Evolutionary conservation across 2,797 vertebrate species (phyloP).

Genomic region (Crenuchus spilurus): DNA sequence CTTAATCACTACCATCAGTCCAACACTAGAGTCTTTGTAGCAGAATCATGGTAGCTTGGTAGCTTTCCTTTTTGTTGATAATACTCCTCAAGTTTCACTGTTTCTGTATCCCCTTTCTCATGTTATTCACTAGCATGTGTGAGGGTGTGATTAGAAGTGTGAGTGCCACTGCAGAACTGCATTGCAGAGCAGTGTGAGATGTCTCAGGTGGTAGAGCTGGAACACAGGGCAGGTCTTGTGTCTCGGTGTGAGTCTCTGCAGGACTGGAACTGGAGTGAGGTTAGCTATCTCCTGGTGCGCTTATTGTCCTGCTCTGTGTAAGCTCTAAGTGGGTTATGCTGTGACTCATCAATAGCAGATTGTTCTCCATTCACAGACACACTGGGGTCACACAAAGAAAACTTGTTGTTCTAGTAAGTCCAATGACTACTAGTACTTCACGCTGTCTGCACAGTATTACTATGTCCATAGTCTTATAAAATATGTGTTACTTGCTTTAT

Average conservation of each 20-base stretch:
- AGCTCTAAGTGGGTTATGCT: slow-evolving; percentile 47
- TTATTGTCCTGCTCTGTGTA: slow-evolving; percentile 47
- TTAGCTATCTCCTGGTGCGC: slow-evolving; percentile 38
- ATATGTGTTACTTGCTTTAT: slow-evolving; percentile 5
- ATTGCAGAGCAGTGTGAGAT: slow-evolving; percentile 46
- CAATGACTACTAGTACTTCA: slow-evolving; percentile 39
- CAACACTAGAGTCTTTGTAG: too few relatives aligned
- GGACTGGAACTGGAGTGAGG: slow-evolving; percentile 2
- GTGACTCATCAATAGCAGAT: slow-evolving; percentile 67
- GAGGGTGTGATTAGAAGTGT: slow-evolving; percentile 7
- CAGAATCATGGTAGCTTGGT: too few relatives aligned
- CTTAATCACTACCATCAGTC: too few relatives aligned
- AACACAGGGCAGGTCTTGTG: slow-evolving; percentile 52
- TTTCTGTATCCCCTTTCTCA: not conserved
- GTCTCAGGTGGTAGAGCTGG: slow-evolving; percentile 42
- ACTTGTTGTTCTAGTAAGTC: slow-evolving; percentile 53
- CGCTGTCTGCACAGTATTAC: slow-evolving; percentile 27
- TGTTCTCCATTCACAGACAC: slow-evolving; percentile 56
- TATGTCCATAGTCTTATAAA: not conserved
- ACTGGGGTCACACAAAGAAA: slow-evolving; percentile 63
- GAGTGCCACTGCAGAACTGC: not conserved
- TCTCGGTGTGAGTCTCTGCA: slow-evolving; percentile 26
- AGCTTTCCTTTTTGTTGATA: too few relatives aligned
- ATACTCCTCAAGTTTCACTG: not conserved
- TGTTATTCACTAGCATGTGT: slow-evolving; percentile 20